These are phyloP conservation scores for Cuculus canorus DNA, from an alignment of 2,797 vertebrate species.

Conservation along the genomic window DNA sequence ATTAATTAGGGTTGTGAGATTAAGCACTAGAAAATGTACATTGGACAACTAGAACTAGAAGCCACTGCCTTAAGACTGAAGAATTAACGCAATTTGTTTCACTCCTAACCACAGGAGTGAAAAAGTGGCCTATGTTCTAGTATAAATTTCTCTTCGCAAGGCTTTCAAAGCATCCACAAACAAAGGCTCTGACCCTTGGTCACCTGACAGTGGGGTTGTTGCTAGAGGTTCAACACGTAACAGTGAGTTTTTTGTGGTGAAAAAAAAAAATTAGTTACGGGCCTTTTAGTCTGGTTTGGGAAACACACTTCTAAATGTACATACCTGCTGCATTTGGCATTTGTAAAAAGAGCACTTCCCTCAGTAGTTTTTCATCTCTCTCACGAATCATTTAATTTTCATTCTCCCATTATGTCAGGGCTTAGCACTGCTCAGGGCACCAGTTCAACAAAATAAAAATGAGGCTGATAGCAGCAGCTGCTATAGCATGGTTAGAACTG, in stretches of 20 bases:
- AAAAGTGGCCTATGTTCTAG: background rate
- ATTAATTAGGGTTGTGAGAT: background rate
- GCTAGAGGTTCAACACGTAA: background rate
- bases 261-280: background rate
- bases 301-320: background rate
- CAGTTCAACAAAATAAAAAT: constrained; percentile 2
- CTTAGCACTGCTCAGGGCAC: background rate
- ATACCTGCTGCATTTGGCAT: background rate
- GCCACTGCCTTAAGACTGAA: background rate
- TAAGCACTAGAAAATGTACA: background rate
- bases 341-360: background rate
- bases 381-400: background rate
- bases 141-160: background rate
- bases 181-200: background rate
- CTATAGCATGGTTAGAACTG: background rate
- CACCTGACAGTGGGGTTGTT: background rate
- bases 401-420: background rate
- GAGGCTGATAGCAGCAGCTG: background rate
- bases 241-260: background rate
- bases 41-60: background rate
- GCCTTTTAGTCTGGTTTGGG: background rate
- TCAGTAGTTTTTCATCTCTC: background rate
- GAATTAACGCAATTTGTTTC: background rate
- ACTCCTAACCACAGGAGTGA: background rate
- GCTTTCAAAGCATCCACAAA: background rate